phyloP scores from a whole-genome alignment of 92 coral and sea anemone genomes.

The Siderastrea radians region DNA sequence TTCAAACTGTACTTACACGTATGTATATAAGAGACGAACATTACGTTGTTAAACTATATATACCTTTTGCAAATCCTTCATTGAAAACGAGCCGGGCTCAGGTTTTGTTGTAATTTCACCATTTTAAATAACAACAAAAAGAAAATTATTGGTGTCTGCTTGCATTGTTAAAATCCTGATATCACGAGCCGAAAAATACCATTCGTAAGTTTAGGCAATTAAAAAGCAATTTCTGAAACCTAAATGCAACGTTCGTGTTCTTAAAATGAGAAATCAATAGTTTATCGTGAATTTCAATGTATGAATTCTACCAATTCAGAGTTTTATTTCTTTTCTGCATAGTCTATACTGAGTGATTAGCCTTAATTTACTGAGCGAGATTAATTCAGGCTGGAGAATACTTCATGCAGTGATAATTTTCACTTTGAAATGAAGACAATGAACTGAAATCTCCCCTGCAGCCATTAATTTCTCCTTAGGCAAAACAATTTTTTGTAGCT shows the following conservation, averaged over 20 bases:
- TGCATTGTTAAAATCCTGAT: too few relatives aligned
- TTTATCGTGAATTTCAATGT: too few relatives aligned
- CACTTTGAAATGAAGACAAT: background rate
- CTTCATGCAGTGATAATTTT: background rate
- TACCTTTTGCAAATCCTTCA: background rate
- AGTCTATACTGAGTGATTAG: background rate
- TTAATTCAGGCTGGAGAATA: background rate
- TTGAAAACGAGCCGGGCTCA: conserved; percentile 4
- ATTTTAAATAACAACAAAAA: background rate
- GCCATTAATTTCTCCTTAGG: background rate
- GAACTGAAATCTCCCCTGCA: background rate
- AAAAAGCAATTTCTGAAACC: background rate
- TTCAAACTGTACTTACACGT: too few relatives aligned
- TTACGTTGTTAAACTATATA: too few relatives aligned
- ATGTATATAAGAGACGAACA: too few relatives aligned
- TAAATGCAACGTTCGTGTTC: too few relatives aligned
- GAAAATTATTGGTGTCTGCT: background rate
- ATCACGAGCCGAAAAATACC: too few relatives aligned
- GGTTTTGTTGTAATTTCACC: background rate
- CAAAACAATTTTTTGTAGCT: background rate
- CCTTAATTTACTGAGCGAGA: background rate
- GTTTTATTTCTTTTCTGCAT: background rate
- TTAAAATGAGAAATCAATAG: too few relatives aligned
- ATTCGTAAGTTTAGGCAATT: too few relatives aligned
- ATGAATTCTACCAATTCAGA: background rate